Evolutionary conservation across 2,888 invertebrate genomes (phyloP), one percentile per base, ranked within the genome.

Genomic region (Euspilapteryx auroguttella): DNA sequence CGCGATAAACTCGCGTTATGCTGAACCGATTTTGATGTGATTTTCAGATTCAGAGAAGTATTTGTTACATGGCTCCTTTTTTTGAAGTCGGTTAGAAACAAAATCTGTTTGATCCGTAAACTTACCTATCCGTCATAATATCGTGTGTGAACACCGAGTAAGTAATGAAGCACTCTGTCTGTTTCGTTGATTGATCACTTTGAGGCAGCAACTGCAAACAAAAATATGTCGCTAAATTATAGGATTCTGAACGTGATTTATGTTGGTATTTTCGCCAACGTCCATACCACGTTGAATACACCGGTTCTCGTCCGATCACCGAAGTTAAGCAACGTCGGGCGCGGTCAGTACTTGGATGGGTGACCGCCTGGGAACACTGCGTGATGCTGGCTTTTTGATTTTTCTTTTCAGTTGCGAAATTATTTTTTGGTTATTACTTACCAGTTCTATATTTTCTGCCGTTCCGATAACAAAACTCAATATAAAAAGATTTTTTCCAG

Each of bases 381-480:
- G 8, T n/a, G n/a, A n/a, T n/a, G n/a, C n/a, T n/a, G n/a, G n/a
- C n/a, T n/a, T n/a, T n/a, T n/a, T n/a, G n/a, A n/a, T n/a, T n/a
- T n/a, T n/a, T n/a, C n/a, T n/a, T n/a, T n/a, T n/a, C n/a, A n/a
- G n/a, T n/a, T n/a, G n/a, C n/a, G n/a, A n/a, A n/a, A n/a, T n/a
- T n/a, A n/a, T n/a, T n/a, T n/a, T n/a, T n/a, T n/a, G n/a, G n/a
- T n/a, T n/a, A 22, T 14, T n/a, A 10, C 42, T 41, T 48, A 83
- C 71, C 41, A 76, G 37, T 36, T 83, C 78, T 21, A 84, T 41
- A 45, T 84, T 82, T 31, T 73, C 69, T 0, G 79, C 77, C 6
- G 65, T 59, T 13, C 78, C 77, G 12, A 83, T 73, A 15, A 76
- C 59, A 14, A 85, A 62, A 35, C 71, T 79, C 3, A 85, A 55